These are phyloP conservation scores for Chrysodeixis includens DNA, from an alignment of 2,888 invertebrate species.

Conservation along the genomic window DNA sequence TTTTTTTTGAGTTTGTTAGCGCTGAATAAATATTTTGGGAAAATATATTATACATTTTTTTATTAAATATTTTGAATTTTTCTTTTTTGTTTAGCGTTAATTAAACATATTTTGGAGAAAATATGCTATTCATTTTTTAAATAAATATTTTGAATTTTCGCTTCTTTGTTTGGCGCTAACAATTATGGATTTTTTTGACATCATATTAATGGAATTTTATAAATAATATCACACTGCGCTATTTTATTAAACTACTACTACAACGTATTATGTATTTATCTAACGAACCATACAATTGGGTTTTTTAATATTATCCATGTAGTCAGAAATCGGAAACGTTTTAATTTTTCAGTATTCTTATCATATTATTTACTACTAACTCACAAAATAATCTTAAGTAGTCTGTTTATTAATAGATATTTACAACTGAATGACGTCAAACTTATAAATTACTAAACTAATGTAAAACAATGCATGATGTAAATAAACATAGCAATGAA, in stretches of 20 bases:
- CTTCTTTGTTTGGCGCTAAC: too few relatives aligned
- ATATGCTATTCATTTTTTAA: too few relatives aligned
- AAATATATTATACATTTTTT: too few relatives aligned
- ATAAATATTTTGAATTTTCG: too few relatives aligned
- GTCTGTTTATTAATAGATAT: constrained; percentile 1
- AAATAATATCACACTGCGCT: background rate
- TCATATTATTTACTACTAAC: background rate
- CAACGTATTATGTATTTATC: too few relatives aligned
- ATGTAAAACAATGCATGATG: constrained; percentile 25
- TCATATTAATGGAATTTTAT: too few relatives aligned
- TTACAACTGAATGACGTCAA: constrained; percentile 18
- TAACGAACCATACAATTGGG: too few relatives aligned
- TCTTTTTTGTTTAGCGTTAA: background rate
- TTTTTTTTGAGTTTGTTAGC: background rate
- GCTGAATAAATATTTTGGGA: background rate
- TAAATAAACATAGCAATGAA: constrained; percentile 23
- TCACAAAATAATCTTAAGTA: background rate
- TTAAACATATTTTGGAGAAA: too few relatives aligned
- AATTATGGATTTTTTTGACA: too few relatives aligned
- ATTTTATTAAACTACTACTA: background rate
- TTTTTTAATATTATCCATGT: too few relatives aligned
- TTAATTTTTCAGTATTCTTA: too few relatives aligned
- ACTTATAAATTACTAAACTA: constrained; percentile 13
- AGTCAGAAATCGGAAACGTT: too few relatives aligned
- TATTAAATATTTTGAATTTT: background rate